These are phyloP conservation scores for Geophilus truncorum DNA, from an alignment of 2,888 invertebrate species.

Conservation along the genomic window DNA sequence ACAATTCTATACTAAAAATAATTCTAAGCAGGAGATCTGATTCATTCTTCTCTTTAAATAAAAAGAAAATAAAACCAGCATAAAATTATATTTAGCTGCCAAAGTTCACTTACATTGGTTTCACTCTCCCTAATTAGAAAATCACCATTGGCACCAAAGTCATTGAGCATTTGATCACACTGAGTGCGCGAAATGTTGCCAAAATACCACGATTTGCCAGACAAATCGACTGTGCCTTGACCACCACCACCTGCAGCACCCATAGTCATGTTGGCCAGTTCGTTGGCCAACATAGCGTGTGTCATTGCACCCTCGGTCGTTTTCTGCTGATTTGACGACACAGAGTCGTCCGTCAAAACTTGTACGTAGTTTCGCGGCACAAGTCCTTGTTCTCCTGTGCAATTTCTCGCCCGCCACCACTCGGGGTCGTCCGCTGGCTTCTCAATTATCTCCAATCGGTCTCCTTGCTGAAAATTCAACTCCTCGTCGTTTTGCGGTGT, in stretches of 20 bases:
- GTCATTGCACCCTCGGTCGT: slow-evolving; percentile 43
- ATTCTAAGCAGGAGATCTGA: too few relatives aligned
- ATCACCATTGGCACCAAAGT: slow-evolving; percentile 94
- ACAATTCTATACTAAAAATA: too few relatives aligned
- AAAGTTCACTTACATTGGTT: slow-evolving; percentile 97
- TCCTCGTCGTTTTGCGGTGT: slow-evolving; percentile 90
- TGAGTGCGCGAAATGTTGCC: slow-evolving; percentile 92
- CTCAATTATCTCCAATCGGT: slow-evolving; percentile 91
- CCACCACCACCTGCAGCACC: slow-evolving; percentile 36
- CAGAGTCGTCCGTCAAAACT: slow-evolving; percentile 50
- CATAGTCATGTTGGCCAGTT: slow-evolving; percentile 46
- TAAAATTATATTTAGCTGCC: too few relatives aligned
- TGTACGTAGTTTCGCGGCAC: slow-evolving; percentile 93
- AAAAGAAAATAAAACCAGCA: slow-evolving; percentile 42
- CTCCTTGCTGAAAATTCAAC: slow-evolving; percentile 93
- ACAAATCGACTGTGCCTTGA: slow-evolving; percentile 56
- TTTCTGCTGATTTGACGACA: slow-evolving; percentile 37
- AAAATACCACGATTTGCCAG: slow-evolving; percentile 93
- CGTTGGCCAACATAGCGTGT: slow-evolving; percentile 40
- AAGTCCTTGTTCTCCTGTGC: slow-evolving; percentile 84
- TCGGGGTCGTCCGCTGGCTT: slow-evolving; percentile 96
- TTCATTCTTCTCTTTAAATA: not conserved
- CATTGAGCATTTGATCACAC: slow-evolving; percentile 91
- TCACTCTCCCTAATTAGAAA: slow-evolving; percentile 98
- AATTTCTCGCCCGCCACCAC: slow-evolving; percentile 95